Percentiles rank a stretch among this genome's conserved stretches.
Evolutionary conservation across 2,888 invertebrate genomes (phyloP).

Genomic region (Heterodera filipjevi): DNA sequence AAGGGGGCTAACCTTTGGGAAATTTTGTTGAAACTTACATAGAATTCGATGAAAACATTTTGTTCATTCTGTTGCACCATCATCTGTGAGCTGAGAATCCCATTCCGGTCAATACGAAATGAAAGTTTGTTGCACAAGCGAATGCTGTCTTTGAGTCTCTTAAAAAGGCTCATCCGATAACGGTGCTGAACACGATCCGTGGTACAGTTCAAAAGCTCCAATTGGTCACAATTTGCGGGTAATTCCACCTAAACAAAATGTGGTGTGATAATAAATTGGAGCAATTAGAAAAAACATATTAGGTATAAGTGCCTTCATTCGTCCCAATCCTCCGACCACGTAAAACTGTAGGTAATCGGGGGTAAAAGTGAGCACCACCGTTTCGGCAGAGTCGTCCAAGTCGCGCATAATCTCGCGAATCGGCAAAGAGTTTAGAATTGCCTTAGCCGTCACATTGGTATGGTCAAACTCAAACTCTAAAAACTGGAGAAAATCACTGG

Average conservation of each 20-base stretch:
- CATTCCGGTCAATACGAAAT: conserved; percentile 33
- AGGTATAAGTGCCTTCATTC: conserved; percentile 30
- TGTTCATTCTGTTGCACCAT: conserved; percentile 35
- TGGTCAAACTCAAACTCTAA: conserved; percentile 35
- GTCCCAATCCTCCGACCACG: conserved; percentile 39
- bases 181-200: conserved; percentile 25
- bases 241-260: conserved; percentile 34
- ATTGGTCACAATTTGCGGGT: conserved; percentile 35
- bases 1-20: no score
- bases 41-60: conserved; percentile 37
- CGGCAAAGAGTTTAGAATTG: conserved; percentile 31
- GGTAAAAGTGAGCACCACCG: conserved; percentile 36
- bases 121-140: conserved; percentile 34
- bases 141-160: conserved; percentile 31
- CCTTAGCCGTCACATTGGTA: conserved; percentile 30
- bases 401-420: conserved; percentile 37
- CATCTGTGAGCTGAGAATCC: conserved; percentile 35
- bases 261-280: background rate
- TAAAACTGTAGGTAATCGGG: conserved; percentile 29
- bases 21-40: conserved; percentile 28
- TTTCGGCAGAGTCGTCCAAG: conserved; percentile 33
- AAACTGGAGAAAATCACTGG: no score
- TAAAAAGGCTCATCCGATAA: conserved; percentile 34
- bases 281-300: background rate
- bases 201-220: conserved; percentile 26